Base-by-base conservation (phyloP, 2,888 invertebrate genomes). In the Plebejus argus region DNA sequence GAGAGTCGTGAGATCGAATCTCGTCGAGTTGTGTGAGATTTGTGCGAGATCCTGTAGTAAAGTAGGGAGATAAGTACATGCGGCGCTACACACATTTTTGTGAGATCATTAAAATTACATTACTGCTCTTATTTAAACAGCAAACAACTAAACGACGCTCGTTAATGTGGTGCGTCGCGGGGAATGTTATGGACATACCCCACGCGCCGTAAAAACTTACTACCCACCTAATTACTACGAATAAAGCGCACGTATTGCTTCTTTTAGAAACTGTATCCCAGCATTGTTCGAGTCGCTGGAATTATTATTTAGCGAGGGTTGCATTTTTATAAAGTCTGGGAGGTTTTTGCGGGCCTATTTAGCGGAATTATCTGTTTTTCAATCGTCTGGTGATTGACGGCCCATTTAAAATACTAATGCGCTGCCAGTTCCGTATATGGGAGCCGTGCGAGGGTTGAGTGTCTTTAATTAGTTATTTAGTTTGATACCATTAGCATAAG, bases 81-180 rank as follows among this genome's bases (percentile, higher is more conserved):
- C 83, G 81, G 80, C 83, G 85, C 81, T 83, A 84, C 87, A 89
- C 88, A 90, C 90, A 90, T 91, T 90, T 91, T 91, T 91, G 90
- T 90, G 88, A 90, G 89, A 90, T 92, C 92, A 92, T 93, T 92
- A 92, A 93, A 92, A 91, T 91, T 88, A 92, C 92, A 92, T 93
- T 92, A 92, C 90, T 90, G 88, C 89, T 89, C 88, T 90, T 92
- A 91, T 92, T 92, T 92, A 91, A 91, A 91, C 89, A 89, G 91
- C 91, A 91, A 92, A 91, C 92, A 91, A 90, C 91, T 91, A 91
- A 92, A 91, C 90, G 91, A 87, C 85, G 86, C 88, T 91, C 89
- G 91, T 91, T 93, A 91, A 91, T 91, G 91, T 88, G 88, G 88
- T 87, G 86, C 86, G 85, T 83, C 86, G 87, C 84, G 85, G 87